Evolutionary conservation across 2,797 vertebrate genomes (phyloP).

Genomic region (Erethizon dorsatum): DNA sequence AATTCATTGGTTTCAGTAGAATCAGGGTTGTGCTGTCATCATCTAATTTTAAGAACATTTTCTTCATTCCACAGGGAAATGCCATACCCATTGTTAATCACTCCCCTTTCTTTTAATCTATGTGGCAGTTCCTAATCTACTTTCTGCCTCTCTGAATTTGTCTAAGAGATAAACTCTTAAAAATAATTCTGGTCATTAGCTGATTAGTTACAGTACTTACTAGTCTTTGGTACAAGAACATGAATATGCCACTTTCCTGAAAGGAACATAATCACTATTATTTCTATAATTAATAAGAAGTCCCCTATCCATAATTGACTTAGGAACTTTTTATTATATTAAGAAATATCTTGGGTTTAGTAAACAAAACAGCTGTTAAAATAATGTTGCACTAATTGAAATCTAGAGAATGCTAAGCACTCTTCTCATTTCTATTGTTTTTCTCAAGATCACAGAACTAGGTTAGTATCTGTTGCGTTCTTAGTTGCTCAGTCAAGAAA

Average conservation of each 20-base stretch:
- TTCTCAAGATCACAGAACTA: slow-evolving; percentile 14
- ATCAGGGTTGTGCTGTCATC: background rate
- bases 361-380: slow-evolving; percentile 19
- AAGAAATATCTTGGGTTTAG: slow-evolving; percentile 33
- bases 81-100: background rate
- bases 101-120: background rate
- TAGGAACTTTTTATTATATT: background rate
- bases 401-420: background rate
- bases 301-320: slow-evolving; percentile 25
- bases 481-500: slow-evolving; percentile 30
- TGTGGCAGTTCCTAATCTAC: background rate
- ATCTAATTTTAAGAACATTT: slow-evolving; percentile 57
- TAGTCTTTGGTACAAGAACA: background rate
- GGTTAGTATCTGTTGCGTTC: background rate
- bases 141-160: slow-evolving; percentile 57
- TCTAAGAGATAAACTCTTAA: slow-evolving; percentile 38
- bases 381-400: slow-evolving; percentile 43
- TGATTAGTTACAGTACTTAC: background rate
- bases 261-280: slow-evolving; percentile 48
- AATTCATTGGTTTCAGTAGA: background rate
- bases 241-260: slow-evolving; percentile 9
- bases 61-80: slow-evolving; percentile 4
- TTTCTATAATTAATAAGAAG: background rate
- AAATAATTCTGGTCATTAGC: slow-evolving; percentile 56
- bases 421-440: background rate